Percentiles rank a stretch among this genome's conserved stretches.
Evolutionary conservation across 2,888 invertebrate genomes (phyloP).

Genomic region (Scrobipalpa atriplicella): DNA sequence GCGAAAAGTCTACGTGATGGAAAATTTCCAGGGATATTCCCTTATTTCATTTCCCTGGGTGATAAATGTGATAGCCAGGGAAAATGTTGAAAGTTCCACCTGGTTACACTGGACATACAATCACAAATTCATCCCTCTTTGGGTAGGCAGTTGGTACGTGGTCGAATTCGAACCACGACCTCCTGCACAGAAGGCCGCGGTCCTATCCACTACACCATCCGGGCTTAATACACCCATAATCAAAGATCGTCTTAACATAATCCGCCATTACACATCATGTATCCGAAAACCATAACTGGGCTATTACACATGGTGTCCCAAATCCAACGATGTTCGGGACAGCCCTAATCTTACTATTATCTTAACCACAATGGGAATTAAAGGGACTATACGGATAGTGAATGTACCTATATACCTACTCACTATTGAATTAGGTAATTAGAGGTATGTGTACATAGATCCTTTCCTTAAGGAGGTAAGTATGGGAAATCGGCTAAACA

Average conservation of each 20-base stretch:
- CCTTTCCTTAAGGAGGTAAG: background rate
- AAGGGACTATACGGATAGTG: constrained; percentile 26
- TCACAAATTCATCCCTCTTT: no score
- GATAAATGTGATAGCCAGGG: background rate
- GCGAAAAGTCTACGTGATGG: constrained; percentile 33
- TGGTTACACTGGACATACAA: background rate
- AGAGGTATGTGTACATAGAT: background rate
- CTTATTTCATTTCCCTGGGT: constrained; percentile 8
- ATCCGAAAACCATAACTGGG: constrained; percentile 29
- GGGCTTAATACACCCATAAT: constrained; percentile 13
- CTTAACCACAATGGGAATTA: constrained; percentile 31
- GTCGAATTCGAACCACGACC: no score
- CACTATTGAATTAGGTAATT: constrained; percentile 15
- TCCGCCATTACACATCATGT: constrained; percentile 2
- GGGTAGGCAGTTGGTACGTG: no score
- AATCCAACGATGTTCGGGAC: constrained; percentile 18
- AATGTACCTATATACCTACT: background rate
- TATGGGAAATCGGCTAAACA: no score
- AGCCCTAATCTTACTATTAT: constrained; percentile 30
- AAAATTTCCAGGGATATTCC: constrained; percentile 21
- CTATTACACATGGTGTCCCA: constrained; percentile 29
- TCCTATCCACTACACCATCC: no score
- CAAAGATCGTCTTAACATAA: constrained; percentile 9
- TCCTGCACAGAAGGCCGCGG: no score
- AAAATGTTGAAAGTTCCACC: background rate